Evolutionary conservation across 2,113 vertebrate genomes (phyloP).

Genomic region (Phaetusa simplex): DNA sequence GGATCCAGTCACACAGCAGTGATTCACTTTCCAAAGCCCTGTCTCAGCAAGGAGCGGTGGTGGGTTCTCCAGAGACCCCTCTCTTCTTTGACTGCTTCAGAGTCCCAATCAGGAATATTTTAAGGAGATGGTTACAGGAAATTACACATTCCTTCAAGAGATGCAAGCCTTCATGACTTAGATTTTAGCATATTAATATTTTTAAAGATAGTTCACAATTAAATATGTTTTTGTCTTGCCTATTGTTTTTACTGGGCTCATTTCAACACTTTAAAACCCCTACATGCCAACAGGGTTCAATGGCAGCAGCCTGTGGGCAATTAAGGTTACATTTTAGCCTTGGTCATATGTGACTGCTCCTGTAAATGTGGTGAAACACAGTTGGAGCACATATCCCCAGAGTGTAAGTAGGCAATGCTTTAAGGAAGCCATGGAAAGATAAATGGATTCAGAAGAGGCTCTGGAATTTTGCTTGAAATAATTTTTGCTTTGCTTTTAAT

Average conservation of each 20-base stretch:
- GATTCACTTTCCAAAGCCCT: slow-evolving; percentile 34
- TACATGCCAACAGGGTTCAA: neutral
- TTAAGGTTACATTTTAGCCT: slow-evolving; percentile 38
- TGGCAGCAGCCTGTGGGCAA: slow-evolving; percentile 18
- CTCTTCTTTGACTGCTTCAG: neutral
- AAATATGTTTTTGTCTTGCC: neutral
- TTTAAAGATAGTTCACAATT: neutral
- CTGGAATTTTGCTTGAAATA: slow-evolving; percentile 63
- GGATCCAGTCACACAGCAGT: slow-evolving; percentile 28
- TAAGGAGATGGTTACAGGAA: slow-evolving; percentile 5
- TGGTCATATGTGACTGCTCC: slow-evolving; percentile 51
- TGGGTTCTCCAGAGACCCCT: neutral
- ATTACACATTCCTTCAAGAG: slow-evolving; percentile 12
- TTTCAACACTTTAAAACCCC: neutral
- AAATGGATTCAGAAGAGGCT: slow-evolving; percentile 47
- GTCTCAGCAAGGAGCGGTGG: slow-evolving; percentile 5
- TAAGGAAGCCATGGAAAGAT: slow-evolving; percentile 55
- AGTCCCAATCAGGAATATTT: slow-evolving; percentile 13
- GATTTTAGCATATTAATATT: neutral
- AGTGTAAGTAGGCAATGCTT: slow-evolving; percentile 52
- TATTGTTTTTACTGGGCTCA: neutral
- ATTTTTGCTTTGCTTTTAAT: slow-evolving; percentile 60
- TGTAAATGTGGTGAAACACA: slow-evolving; percentile 57
- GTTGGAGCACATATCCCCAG: slow-evolving; percentile 48
- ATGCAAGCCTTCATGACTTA: rapidly evolving